A percentile compares a stretch with the other conserved stretches of the same genome.
Conservation (phyloP, 2,888 invertebrate species). For the Psococerastis gibbosa region DNA sequence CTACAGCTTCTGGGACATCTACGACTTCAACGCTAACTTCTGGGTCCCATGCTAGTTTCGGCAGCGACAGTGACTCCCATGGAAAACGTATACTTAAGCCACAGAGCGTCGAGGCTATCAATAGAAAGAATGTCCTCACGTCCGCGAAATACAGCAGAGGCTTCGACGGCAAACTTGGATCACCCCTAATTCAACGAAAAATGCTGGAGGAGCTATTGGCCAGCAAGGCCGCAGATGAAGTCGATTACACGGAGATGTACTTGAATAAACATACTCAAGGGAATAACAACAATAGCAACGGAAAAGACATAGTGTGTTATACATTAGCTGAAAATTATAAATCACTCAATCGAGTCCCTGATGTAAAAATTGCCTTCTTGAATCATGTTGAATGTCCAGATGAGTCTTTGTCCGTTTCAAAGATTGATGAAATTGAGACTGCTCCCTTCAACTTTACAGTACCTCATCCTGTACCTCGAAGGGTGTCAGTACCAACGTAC, state of each 20-base stretch:
- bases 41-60: conserved; percentile 40
- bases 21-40: conserved; percentile 52
- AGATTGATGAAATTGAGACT: background rate
- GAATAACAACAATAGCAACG: background rate
- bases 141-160: conserved; percentile 74
- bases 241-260: background rate
- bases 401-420: background rate
- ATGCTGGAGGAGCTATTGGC: conserved; percentile 26
- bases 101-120: conserved; percentile 64
- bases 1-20: conserved; percentile 48
- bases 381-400: conserved; percentile 5
- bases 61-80: conserved; percentile 13
- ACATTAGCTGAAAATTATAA: background rate
- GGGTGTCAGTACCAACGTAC: conserved; percentile 16
- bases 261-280: background rate
- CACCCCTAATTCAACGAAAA: conserved; percentile 51
- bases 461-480: conserved; percentile 10
- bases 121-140: conserved; percentile 69
- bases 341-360: background rate
- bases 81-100: conserved; percentile 51
- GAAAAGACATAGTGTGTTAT: background rate
- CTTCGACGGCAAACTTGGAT: conserved; percentile 48
- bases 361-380: conserved; percentile 11
- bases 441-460: background rate
- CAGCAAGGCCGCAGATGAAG: conserved; percentile 10